These are phyloP conservation scores for Cryptosula pallasiana DNA, from an alignment of 2,888 invertebrate species.

Conservation along the genomic window DNA sequence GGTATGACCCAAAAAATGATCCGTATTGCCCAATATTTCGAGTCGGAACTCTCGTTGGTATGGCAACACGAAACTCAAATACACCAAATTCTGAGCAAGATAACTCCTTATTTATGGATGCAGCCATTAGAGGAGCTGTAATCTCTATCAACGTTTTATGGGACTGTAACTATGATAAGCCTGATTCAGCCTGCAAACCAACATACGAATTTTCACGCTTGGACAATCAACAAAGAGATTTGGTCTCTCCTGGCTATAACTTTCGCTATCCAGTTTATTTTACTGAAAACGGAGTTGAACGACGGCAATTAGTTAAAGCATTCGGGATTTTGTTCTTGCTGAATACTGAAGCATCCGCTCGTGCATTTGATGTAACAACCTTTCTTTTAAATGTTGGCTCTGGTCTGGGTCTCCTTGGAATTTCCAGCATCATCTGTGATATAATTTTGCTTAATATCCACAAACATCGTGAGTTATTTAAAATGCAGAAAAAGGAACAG, in stretches of 20 bases:
- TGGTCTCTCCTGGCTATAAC: background rate
- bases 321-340: constrained; percentile 57
- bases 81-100: background rate
- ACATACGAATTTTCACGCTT: constrained; percentile 45
- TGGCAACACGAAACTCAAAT: background rate
- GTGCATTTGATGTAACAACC: constrained; percentile 56
- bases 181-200: constrained; percentile 43
- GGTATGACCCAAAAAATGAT: constrained; percentile 37
- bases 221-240: constrained; percentile 43
- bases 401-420: constrained; percentile 54
- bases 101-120: background rate
- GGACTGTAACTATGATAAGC: constrained; percentile 52
- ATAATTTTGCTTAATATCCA: background rate
- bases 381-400: constrained; percentile 56
- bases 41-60: constrained; percentile 41
- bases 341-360: constrained; percentile 54
- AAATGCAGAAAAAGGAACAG: constrained; percentile 21
- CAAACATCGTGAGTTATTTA: background rate
- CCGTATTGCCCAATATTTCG: constrained; percentile 51
- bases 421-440: constrained; percentile 29
- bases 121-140: constrained; percentile 43
- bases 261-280: constrained; percentile 51
- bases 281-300: constrained; percentile 35
- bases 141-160: constrained; percentile 48
- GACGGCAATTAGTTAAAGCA: constrained; percentile 53